These are phyloP conservation scores for Hyperoplus lanceolatus DNA, from an alignment of 2,797 vertebrate genomes.

Conservation along the genomic window DNA sequence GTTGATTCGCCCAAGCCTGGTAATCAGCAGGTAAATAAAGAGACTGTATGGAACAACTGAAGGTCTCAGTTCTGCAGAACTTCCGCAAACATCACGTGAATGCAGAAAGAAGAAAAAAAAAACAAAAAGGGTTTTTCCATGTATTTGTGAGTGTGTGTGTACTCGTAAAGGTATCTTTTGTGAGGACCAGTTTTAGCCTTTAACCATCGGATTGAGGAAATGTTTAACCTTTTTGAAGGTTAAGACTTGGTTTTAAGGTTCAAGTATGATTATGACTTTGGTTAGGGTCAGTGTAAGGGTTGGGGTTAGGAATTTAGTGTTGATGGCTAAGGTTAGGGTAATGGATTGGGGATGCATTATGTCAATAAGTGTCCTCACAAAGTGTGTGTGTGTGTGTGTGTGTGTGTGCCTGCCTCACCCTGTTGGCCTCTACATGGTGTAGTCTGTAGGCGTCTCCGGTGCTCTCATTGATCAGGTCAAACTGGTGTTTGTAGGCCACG, in stretches of 20 bases:
- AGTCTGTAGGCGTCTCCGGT: slow-evolving; percentile 94
- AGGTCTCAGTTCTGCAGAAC: slow-evolving; percentile 14
- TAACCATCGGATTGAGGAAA: no score
- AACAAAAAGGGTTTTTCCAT: not conserved
- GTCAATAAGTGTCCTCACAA: no score
- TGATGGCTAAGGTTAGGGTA: no score
- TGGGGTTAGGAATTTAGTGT: no score
- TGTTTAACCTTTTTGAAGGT: no score
- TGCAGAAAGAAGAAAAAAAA: not conserved
- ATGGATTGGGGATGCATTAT: no score
- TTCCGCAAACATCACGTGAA: slow-evolving; percentile 6
- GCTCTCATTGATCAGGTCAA: slow-evolving; percentile 97
- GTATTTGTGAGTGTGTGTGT: no score
- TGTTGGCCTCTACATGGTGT: slow-evolving; percentile 94
- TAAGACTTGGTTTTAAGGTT: no score
- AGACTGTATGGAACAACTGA: slow-evolving; percentile 6
- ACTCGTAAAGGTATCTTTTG: no score
- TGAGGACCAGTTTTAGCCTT: no score
- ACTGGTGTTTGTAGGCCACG: slow-evolving; percentile 97
- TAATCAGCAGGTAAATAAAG: slow-evolving; percentile 58
- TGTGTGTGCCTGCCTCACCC: slow-evolving; percentile 82
- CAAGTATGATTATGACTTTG: no score
- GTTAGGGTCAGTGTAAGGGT: no score
- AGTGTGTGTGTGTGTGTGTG: not conserved
- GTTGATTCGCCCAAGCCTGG: slow-evolving; percentile 46